These are phyloP conservation scores for Marronus borbonicus DNA, from an alignment of 2,888 invertebrate genomes.

Conservation along the genomic window DNA sequence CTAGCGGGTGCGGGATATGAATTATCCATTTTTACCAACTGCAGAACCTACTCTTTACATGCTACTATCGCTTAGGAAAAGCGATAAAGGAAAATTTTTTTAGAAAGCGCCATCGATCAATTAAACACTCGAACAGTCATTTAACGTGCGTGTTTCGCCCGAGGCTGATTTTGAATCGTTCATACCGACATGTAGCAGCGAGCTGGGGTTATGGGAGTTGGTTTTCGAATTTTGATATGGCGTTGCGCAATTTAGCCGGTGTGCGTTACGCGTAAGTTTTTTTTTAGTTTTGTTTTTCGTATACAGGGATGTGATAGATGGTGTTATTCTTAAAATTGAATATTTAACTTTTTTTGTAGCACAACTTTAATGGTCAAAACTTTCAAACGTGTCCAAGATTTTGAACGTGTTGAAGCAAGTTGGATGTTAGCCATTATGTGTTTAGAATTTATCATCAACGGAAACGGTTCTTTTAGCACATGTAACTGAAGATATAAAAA, in stretches of 20 bases:
- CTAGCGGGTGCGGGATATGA: background rate
- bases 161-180: slow-evolving; percentile 20
- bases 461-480: too few relatives aligned
- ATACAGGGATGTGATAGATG: too few relatives aligned
- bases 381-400: too few relatives aligned
- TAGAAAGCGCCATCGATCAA: slow-evolving; percentile 36
- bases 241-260: slow-evolving; percentile 1
- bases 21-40: slow-evolving; percentile 10
- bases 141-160: slow-evolving; percentile 15
- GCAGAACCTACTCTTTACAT: background rate
- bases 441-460: too few relatives aligned
- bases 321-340: too few relatives aligned
- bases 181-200: slow-evolving; percentile 7
- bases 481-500: too few relatives aligned
- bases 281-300: too few relatives aligned
- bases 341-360: too few relatives aligned
- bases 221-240: slow-evolving; percentile 27
- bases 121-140: slow-evolving; percentile 23
- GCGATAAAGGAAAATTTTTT: slow-evolving; percentile 25
- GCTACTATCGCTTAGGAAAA: slow-evolving; percentile 16
- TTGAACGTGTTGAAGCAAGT: too few relatives aligned
- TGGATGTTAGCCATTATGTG: too few relatives aligned
- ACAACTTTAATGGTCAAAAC: too few relatives aligned
- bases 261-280: too few relatives aligned
- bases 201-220: background rate